A percentile compares a stretch with the other conserved stretches of the same genome.
Conservation (phyloP, 2,888 invertebrate genomes). For the Hedychridium roseum region DNA sequence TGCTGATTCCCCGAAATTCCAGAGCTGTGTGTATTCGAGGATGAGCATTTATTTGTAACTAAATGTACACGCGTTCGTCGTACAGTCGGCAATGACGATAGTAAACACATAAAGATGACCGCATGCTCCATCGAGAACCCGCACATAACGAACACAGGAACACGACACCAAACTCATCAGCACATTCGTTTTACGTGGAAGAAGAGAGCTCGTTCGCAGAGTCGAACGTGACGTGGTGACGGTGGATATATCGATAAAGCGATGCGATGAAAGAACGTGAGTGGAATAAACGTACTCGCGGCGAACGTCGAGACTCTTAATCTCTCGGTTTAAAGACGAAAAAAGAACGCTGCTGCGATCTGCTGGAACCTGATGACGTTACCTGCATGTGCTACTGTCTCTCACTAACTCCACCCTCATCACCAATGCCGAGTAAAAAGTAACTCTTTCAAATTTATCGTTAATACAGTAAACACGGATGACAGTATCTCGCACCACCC, state of each 20-base stretch:
- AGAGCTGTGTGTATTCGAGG: too few relatives aligned
- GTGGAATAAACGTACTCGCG: not conserved
- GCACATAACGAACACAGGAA: slow-evolving; percentile 34
- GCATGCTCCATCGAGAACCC: slow-evolving; percentile 48
- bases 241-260: slow-evolving; percentile 23
- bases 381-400: too few relatives aligned
- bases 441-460: too few relatives aligned
- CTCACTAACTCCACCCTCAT: too few relatives aligned
- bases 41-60: too few relatives aligned
- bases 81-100: too few relatives aligned
- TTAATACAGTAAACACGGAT: too few relatives aligned
- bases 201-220: slow-evolving; percentile 27
- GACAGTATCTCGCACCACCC: too few relatives aligned
- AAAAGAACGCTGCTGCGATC: slow-evolving; percentile 45
- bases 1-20: too few relatives aligned
- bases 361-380: slow-evolving; percentile 55
- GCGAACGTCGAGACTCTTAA: slow-evolving; percentile 6
- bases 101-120: slow-evolving; percentile 38
- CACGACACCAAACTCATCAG: slow-evolving; percentile 33
- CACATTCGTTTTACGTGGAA: slow-evolving; percentile 33
- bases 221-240: slow-evolving; percentile 27
- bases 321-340: slow-evolving; percentile 7
- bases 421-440: too few relatives aligned
- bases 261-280: slow-evolving; percentile 19
- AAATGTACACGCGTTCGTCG: too few relatives aligned